Percentiles rank a stretch among this genome's conserved stretches.
phyloP scores from a whole-genome alignment of 2,888 invertebrate genomes.

The Eupithecia inturbata region DNA sequence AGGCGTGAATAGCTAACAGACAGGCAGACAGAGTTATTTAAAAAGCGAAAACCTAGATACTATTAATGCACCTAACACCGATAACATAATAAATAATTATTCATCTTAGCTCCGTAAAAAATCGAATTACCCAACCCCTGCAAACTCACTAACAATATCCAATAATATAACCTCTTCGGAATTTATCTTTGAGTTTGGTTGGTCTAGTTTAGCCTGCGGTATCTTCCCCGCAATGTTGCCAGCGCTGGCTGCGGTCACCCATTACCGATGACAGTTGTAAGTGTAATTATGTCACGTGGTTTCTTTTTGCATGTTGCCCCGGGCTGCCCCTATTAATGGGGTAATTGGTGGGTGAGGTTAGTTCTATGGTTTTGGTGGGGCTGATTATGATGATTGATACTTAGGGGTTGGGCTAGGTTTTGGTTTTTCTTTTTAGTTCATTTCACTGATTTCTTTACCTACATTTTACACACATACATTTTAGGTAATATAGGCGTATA shows the following conservation, averaged over 20 bases:
- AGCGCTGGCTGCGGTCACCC: slow-evolving; percentile 59
- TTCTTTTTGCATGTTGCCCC: slow-evolving; percentile 36
- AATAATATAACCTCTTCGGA: neutral
- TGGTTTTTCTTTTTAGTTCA: neutral
- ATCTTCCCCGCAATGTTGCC: slow-evolving; percentile 54
- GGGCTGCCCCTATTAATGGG: slow-evolving; percentile 20
- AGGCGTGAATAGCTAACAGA: no score
- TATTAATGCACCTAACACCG: no score
- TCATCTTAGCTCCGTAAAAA: no score
- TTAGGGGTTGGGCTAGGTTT: neutral
- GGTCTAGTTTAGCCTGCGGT: slow-evolving; percentile 34
- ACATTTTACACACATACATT: neutral
- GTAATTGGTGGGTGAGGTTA: slow-evolving; percentile 33
- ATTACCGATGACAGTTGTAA: slow-evolving; percentile 43
- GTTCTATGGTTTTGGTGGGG: slow-evolving; percentile 7
- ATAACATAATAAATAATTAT: no score
- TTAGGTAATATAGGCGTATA: no score
- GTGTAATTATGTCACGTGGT: slow-evolving; percentile 57
- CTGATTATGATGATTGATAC: neutral
- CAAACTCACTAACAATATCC: neutral
- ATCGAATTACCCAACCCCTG: neutral
- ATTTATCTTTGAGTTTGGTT: neutral
- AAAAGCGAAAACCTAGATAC: no score
- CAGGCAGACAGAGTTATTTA: no score
- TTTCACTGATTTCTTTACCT: neutral